Evolutionary conservation across 2,797 vertebrate genomes (phyloP).

Genomic region (Bryconaethiops microstoma): DNA sequence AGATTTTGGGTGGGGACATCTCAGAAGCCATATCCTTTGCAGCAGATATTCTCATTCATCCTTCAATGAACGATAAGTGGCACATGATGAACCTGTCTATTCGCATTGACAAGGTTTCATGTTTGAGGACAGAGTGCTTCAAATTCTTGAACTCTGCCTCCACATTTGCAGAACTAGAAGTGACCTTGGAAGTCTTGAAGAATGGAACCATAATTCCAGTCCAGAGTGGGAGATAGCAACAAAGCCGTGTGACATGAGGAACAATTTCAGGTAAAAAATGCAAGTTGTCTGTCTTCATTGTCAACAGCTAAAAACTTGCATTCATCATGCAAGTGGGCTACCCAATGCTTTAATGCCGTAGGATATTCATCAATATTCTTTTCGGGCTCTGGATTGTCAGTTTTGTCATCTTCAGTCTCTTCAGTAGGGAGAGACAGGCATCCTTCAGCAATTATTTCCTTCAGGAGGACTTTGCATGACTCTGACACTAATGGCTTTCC

Average conservation of each 20-base stretch:
- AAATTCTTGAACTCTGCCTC: slow-evolving; percentile 31
- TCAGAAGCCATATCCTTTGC: background rate
- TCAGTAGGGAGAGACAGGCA: too few relatives aligned
- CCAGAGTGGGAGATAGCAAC: slow-evolving; percentile 37
- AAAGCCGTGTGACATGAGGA: slow-evolving; percentile 35
- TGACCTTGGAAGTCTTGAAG: slow-evolving; percentile 29
- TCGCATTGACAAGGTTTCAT: slow-evolving; percentile 34
- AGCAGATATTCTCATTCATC: slow-evolving; percentile 13
- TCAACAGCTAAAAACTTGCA: too few relatives aligned
- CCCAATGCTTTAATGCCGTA: too few relatives aligned
- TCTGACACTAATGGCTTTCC: too few relatives aligned
- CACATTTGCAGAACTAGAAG: slow-evolving; percentile 5
- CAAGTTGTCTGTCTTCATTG: too few relatives aligned
- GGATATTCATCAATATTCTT: too few relatives aligned
- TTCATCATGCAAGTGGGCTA: too few relatives aligned
- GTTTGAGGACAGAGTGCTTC: slow-evolving; percentile 15
- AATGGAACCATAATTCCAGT: slow-evolving; percentile 37
- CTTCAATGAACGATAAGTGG: slow-evolving; percentile 35
- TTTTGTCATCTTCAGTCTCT: too few relatives aligned
- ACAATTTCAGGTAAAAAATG: slow-evolving; percentile 51
- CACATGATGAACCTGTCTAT: slow-evolving; percentile 9
- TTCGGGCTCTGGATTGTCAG: too few relatives aligned
- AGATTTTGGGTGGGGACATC: too few relatives aligned
- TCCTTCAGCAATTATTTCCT: too few relatives aligned
- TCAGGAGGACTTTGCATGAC: too few relatives aligned